Conservation (phyloP, 2,888 invertebrate genomes). For the Tryphoninae sp. region DNA sequence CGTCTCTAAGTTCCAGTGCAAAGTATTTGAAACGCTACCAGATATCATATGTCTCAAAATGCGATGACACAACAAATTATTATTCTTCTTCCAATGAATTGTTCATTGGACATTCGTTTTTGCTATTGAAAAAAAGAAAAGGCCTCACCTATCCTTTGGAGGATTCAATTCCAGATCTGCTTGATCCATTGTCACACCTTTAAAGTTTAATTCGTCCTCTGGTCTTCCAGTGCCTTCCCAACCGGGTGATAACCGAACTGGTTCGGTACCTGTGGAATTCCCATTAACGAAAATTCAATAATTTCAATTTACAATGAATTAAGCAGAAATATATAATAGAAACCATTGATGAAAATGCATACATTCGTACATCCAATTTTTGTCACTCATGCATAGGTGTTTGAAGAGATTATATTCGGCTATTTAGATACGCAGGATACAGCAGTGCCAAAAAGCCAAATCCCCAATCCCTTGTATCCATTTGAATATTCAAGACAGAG, state of each 20-base stretch:
- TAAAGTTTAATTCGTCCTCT: slow-evolving; percentile 92
- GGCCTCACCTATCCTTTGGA: slow-evolving; percentile 86
- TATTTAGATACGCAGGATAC: neutral
- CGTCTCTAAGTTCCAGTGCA: too few relatives aligned
- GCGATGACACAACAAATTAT: too few relatives aligned
- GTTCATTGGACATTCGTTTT: neutral
- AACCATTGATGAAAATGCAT: neutral
- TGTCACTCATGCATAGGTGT: neutral
- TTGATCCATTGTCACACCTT: slow-evolving; percentile 87
- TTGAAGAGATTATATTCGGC: slow-evolving; percentile 1
- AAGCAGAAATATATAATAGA: neutral
- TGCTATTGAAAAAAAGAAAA: slow-evolving; percentile 21
- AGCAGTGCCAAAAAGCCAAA: slow-evolving; percentile 11
- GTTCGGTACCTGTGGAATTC: slow-evolving; percentile 84
- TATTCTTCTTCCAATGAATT: neutral
- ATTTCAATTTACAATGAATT: neutral
- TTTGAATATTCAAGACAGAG: slow-evolving; percentile 36
- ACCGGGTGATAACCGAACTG: slow-evolving; percentile 92
- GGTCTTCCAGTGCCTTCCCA: slow-evolving; percentile 93
- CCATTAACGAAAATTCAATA: neutral
- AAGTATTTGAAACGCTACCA: too few relatives aligned
- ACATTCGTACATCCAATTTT: slow-evolving; percentile 16
- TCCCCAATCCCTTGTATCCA: slow-evolving; percentile 31
- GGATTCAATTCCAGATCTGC: slow-evolving; percentile 88
- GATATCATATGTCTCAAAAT: too few relatives aligned